Evolutionary conservation across 2,797 vertebrate species (phyloP), one percentile per base, ranked within the genome.

Genomic region (Pantherophis vulpinus): DNA sequence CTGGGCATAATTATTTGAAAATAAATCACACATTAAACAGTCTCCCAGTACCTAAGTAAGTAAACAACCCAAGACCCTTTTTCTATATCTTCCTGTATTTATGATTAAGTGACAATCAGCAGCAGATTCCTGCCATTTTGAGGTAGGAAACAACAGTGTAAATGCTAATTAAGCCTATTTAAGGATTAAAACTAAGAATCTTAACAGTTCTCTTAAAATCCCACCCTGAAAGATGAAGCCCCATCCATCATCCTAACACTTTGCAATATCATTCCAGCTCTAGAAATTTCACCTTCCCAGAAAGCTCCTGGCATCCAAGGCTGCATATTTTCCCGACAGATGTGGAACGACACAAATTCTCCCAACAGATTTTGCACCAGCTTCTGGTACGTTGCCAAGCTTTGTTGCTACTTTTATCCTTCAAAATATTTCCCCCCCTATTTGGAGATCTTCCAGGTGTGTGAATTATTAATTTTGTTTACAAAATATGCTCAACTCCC

Each of bases 91-190:
- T 47, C 20, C 74, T 83, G 10, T 47, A 47, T 47, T 42, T 83
- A 25, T 83, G 74, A 83, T 83, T 42, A 83, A 83, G 37, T 83
- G 74, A 83, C 20, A 83, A 47, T 83, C 42, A 47, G 37, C 23
- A 83, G 23, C 74, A 42, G 20, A 47, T 23, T 83, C 74, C 42
- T 87, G 54, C 16, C 47, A 54, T 87, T 87, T 87, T 56, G 20
- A 83, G 74, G 20, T 83, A 83, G 74, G 74, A 83, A 83, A 56
- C 63, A 58, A 63, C 90, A 94, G 42, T 2, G 23, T 54, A 93
- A 54, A 58, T 88, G 56, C 60, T 94, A 86, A 51, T 87, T 59
- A 89, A 58, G 74, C 54, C 42, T 93, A 91, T 79, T 87, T 42
- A 47, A 83, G 37, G 74, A 83, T 83, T 47, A 83, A 47, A 83